Evolutionary conservation across 1,140 invertebrate species (phyloP).

Genomic region (Drosophila lacteicornis): DNA sequence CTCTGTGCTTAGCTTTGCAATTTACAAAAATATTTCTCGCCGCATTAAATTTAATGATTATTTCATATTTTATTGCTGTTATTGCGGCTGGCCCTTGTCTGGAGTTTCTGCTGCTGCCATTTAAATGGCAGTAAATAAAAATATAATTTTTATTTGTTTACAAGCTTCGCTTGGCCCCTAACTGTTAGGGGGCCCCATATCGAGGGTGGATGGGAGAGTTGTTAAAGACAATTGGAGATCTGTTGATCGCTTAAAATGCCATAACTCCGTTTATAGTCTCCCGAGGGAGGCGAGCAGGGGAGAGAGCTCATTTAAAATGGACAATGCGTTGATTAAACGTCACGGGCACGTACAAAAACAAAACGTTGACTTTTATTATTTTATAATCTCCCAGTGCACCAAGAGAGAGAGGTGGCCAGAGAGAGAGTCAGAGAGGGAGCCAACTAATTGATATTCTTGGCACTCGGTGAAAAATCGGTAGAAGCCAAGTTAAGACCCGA

Average conservation of each 20-base stretch:
- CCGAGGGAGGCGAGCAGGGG: not conserved
- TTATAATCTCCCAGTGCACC: constrained; percentile 68
- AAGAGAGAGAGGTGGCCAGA: constrained; percentile 14
- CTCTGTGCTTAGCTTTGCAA: constrained; percentile 1
- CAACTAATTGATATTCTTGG: constrained; percentile 73
- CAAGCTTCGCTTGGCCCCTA: constrained; percentile 39
- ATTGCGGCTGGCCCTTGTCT: constrained; percentile 63
- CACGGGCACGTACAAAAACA: constrained; percentile 78
- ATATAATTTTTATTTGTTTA: constrained; percentile 41
- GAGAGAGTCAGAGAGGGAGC: constrained; percentile 24
- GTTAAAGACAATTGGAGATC: constrained; percentile 59
- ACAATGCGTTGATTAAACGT: constrained; percentile 69
- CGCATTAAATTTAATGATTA: constrained; percentile 51
- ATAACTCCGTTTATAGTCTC: constrained; percentile 74
- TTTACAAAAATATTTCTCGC: constrained; percentile 32
- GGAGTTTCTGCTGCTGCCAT: constrained; percentile 62
- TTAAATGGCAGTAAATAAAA: constrained; percentile 71
- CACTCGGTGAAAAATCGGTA: constrained; percentile 54
- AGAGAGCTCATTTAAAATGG: constrained; percentile 60
- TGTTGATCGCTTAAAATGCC: constrained; percentile 76
- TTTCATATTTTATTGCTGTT: constrained; percentile 42
- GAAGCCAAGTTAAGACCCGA: constrained; percentile 47
- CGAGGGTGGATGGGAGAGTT: constrained; percentile 22
- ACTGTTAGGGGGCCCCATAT: constrained; percentile 53
- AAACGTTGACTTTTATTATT: constrained; percentile 74